A percentile compares a stretch with the other conserved stretches of the same genome.
Evolutionary conservation across 2,113 vertebrate species (phyloP).

Genomic region (Eulacestoma nigropectus): DNA sequence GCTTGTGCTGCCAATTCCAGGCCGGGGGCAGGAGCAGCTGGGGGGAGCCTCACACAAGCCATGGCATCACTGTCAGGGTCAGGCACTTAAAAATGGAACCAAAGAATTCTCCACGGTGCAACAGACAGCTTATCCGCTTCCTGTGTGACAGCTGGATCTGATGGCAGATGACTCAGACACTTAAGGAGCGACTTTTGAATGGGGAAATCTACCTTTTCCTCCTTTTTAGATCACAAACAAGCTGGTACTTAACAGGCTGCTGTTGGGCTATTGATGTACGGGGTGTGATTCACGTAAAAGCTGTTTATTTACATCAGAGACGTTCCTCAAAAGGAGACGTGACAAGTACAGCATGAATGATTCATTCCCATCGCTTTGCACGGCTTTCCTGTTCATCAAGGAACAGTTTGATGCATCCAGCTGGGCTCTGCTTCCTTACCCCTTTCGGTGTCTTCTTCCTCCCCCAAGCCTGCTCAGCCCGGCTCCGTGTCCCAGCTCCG

Average conservation of each 20-base stretch:
- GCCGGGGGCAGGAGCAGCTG: neutral
- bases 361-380: neutral
- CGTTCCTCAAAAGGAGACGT: neutral
- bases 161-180: neutral
- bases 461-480: neutral
- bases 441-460: neutral
- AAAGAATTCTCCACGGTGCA: neutral
- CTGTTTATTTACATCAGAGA: slow-evolving; percentile 71
- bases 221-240: neutral
- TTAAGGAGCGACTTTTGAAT: neutral
- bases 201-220: slow-evolving; percentile 13
- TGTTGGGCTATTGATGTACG: neutral
- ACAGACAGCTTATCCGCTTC: neutral
- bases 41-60: neutral
- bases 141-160: neutral
- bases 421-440: neutral
- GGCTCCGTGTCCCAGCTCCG: neutral
- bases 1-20: neutral
- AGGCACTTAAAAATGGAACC: slow-evolving; percentile 29
- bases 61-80: neutral
- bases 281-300: slow-evolving; percentile 39
- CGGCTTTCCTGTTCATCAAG: neutral
- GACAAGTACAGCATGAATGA: slow-evolving; percentile 12
- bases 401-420: neutral
- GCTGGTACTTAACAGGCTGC: slow-evolving; percentile 14